Conservation (phyloP, 2,113 vertebrate species). For the Melanerpes formicivorus region DNA sequence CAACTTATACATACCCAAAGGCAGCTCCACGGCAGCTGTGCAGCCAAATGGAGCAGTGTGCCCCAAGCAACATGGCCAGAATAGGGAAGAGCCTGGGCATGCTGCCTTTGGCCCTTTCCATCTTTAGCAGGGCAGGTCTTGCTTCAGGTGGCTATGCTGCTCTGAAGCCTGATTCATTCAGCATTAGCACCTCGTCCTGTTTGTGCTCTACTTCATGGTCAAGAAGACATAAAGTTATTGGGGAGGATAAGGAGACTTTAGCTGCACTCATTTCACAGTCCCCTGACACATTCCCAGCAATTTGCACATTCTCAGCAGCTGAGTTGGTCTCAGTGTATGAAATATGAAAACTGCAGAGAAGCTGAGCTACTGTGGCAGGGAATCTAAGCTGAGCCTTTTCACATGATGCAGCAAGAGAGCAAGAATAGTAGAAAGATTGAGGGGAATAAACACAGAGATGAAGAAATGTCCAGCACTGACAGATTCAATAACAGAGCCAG, state of each 20-base stretch:
- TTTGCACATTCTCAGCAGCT: not conserved
- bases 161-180: not conserved
- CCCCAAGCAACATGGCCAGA: not conserved
- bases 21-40: accelerated
- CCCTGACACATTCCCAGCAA: not conserved
- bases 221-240: not conserved
- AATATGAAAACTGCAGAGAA: not conserved
- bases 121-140: accelerated
- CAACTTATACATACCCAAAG: not conserved
- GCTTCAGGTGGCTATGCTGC: not conserved
- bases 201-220: not conserved
- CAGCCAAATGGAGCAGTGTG: not conserved
- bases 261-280: not conserved
- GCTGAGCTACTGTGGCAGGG: not conserved
- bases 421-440: not conserved
- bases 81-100: not conserved
- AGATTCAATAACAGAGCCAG: not conserved
- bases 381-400: not conserved
- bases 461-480: not conserved
- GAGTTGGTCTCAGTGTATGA: not conserved
- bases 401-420: not conserved
- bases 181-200: not conserved
- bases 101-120: not conserved
- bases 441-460: not conserved
- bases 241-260: not conserved